phyloP scores from a whole-genome alignment of 2,113 vertebrate genomes.

The Amphiprion ocellaris region DNA sequence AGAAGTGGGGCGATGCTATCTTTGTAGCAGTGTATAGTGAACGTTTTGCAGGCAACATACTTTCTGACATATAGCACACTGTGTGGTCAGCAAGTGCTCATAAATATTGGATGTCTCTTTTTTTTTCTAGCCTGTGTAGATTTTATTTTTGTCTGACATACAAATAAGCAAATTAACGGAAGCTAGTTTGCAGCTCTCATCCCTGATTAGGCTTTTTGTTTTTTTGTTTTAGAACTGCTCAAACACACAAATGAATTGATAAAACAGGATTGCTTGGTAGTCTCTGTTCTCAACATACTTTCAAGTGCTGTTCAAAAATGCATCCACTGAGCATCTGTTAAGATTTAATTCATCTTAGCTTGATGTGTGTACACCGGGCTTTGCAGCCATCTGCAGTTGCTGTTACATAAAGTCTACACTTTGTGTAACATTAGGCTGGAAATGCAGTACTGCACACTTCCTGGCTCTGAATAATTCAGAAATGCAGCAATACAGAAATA shows the following conservation, averaged over 20 bases:
- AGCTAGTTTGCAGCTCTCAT: neutral
- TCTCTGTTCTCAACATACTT: constrained; percentile 4
- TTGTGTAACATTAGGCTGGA: constrained; percentile 35
- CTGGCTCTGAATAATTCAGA: constrained; percentile 77
- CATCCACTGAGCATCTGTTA: constrained; percentile 8
- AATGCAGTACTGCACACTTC: constrained; percentile 53
- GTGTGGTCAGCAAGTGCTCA: neutral
- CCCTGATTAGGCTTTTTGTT: neutral
- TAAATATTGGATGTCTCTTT: neutral
- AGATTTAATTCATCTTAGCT: constrained; percentile 14
- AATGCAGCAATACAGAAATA: constrained; percentile 69
- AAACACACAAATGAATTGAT: neutral
- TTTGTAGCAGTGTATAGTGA: neutral
- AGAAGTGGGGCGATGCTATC: constrained; percentile 10
- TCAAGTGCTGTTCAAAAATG: constrained; percentile 7
- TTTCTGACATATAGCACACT: neutral
- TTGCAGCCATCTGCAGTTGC: constrained; percentile 39
- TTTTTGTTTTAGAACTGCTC: neutral
- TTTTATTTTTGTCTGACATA: neutral
- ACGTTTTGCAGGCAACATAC: constrained; percentile 16
- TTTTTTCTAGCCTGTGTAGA: neutral
- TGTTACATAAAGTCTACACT: constrained; percentile 66
- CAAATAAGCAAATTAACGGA: neutral
- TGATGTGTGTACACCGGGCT: neutral
- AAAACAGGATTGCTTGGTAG: neutral